phyloP scores from a whole-genome alignment of 2,113 vertebrate genomes.

The Paramormyrops kingsleyae region DNA sequence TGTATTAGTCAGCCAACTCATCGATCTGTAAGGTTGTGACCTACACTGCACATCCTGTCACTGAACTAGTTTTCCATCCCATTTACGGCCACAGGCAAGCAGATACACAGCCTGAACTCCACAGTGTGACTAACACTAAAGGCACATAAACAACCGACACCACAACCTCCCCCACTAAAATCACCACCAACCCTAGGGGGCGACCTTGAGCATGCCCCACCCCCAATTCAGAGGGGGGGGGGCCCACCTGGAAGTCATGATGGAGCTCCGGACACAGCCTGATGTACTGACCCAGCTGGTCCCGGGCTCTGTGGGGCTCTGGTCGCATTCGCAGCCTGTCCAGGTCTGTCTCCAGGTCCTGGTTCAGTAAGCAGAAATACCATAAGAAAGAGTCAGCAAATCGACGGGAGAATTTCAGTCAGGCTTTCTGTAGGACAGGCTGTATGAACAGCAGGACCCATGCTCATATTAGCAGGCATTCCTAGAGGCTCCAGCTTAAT shows the following conservation, averaged over 20 bases:
- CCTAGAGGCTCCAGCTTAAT: background rate
- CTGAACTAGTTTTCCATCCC: background rate
- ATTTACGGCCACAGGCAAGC: background rate
- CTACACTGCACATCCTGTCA: background rate
- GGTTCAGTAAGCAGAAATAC: slow-evolving; percentile 58
- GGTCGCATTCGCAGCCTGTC: slow-evolving; percentile 61
- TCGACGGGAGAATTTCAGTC: background rate
- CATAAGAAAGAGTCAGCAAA: background rate
- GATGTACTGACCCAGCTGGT: slow-evolving; percentile 69
- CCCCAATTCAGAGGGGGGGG: background rate
- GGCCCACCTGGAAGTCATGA: slow-evolving; percentile 66
- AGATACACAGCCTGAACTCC: background rate
- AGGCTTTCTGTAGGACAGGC: background rate
- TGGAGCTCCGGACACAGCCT: slow-evolving; percentile 70
- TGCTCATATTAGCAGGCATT: background rate
- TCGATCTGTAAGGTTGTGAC: background rate
- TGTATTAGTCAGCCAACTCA: background rate
- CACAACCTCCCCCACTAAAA: background rate
- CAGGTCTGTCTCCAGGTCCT: slow-evolving; percentile 82
- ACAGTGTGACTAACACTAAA: background rate
- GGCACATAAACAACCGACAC: background rate
- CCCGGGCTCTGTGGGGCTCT: slow-evolving; percentile 61
- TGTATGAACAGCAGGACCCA: background rate
- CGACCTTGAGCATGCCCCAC: background rate
- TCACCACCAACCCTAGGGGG: background rate